These are phyloP conservation scores for Plagiodera versicolora DNA, from an alignment of 2,888 invertebrate genomes.

Conservation along the genomic window DNA sequence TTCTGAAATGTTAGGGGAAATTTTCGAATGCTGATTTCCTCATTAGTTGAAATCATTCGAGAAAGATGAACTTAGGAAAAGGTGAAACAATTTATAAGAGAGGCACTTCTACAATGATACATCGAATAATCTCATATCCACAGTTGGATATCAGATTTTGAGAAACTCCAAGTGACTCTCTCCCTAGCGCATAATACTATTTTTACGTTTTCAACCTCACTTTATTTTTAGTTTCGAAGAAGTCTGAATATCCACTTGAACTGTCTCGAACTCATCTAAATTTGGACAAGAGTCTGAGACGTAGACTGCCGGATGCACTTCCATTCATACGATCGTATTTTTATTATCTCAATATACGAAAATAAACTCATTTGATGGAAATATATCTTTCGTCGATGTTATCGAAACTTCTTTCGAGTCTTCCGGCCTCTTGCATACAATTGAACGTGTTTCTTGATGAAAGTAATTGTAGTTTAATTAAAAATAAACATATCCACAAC, in stretches of 20 bases:
- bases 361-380: neutral
- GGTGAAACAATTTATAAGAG: too few relatives aligned
- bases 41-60: too few relatives aligned
- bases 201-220: neutral
- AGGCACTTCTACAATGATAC: too few relatives aligned
- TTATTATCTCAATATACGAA: neutral
- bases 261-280: slow-evolving; percentile 5
- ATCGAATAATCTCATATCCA: too few relatives aligned
- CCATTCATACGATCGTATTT: neutral
- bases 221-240: slow-evolving; percentile 20
- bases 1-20: too few relatives aligned
- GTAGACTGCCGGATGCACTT: neutral
- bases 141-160: slow-evolving; percentile 1
- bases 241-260: slow-evolving; percentile 17
- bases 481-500: neutral
- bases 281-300: neutral
- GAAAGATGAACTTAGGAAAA: too few relatives aligned
- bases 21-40: too few relatives aligned
- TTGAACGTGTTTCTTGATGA: neutral
- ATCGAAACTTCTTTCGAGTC: neutral
- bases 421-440: neutral
- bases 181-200: neutral
- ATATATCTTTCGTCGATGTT: neutral
- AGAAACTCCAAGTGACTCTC: neutral
- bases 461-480: neutral